Evolutionary conservation across 2,113 vertebrate species (phyloP).

Genomic region (Agapornis roseicollis): DNA sequence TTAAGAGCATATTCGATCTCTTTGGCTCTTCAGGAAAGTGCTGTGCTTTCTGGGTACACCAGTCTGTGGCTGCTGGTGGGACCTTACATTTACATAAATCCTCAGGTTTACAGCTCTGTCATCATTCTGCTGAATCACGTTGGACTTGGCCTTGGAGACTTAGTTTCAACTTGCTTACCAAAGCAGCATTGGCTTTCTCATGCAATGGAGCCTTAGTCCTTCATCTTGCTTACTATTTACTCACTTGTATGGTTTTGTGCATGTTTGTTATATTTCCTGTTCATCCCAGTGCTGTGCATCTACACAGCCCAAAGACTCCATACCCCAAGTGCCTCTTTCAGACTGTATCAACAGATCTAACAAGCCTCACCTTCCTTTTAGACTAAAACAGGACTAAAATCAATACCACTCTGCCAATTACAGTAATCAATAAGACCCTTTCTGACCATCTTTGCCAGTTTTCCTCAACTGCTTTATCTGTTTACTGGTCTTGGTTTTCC

Average conservation of each 20-base stretch:
- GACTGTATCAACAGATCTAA: background rate
- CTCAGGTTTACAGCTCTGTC: background rate
- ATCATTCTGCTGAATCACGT: accelerated
- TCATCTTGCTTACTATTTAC: background rate
- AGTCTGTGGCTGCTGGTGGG: background rate
- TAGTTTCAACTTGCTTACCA: background rate
- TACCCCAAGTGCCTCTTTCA: background rate
- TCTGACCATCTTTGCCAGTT: background rate
- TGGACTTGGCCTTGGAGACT: background rate
- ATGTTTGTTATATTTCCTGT: background rate
- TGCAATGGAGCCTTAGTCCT: background rate
- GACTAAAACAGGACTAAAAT: background rate
- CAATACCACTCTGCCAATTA: background rate
- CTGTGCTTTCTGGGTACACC: background rate
- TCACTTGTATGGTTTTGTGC: background rate
- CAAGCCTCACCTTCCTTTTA: background rate
- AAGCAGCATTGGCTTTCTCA: background rate
- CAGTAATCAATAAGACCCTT: background rate
- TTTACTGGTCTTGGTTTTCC: background rate
- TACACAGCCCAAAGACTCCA: accelerated
- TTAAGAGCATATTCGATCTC: background rate
- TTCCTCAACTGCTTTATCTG: background rate
- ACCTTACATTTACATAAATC: background rate
- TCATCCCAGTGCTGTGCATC: background rate
- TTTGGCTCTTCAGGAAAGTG: background rate